These are phyloP conservation scores for Rhopalosiphum maidis DNA, from an alignment of 1,140 invertebrate genomes.

Conservation along the genomic window DNA sequence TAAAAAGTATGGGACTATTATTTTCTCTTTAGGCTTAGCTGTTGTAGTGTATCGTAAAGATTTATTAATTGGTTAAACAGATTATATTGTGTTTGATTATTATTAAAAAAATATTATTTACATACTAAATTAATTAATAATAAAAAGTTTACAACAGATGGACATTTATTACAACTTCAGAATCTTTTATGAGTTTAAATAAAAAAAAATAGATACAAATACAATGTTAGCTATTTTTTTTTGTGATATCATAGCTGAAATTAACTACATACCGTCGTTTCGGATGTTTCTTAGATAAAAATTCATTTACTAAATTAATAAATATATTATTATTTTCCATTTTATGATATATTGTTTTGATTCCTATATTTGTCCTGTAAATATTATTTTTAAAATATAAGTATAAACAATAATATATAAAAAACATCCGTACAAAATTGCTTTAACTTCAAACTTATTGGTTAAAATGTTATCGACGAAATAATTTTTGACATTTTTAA, in stretches of 20 bases:
- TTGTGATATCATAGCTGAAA: no score
- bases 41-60: neutral
- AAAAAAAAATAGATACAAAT: neutral
- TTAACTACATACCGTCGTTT: conserved; percentile 30
- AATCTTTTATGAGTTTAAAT: neutral
- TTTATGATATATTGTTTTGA: conserved; percentile 23
- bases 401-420: neutral
- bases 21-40: neutral
- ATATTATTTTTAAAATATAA: neutral
- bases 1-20: neutral
- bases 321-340: neutral
- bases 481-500: conserved; percentile 75
- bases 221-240: neutral
- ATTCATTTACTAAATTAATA: neutral
- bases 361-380: neutral
- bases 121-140: neutral
- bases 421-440: neutral
- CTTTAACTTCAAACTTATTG: neutral
- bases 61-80: neutral
- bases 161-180: neutral
- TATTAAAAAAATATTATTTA: neutral
- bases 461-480: conserved; percentile 69
- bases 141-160: neutral
- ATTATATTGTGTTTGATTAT: neutral
- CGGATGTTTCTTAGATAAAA: conserved; percentile 28